Evolutionary conservation across 53 echinoderm and acorn worm species (phyloP), one percentile per base, ranked within the genome.

Genomic region (Echinarachnius parma): DNA sequence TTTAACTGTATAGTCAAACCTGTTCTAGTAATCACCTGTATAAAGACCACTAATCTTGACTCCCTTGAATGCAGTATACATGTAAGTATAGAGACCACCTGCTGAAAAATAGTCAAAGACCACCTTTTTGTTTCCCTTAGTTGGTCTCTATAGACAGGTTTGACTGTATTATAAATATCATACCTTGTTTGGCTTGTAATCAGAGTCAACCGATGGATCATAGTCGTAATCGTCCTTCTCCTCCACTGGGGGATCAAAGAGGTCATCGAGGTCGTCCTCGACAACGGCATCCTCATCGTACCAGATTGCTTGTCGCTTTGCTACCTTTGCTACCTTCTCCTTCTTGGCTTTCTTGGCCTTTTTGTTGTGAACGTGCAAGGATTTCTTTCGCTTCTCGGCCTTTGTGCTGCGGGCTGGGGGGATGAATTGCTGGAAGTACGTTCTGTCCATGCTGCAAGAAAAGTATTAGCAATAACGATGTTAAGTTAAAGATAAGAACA

Each of bases 141-240:
- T n/a, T n/a, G n/a, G n/a, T n/a, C n/a, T n/a, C n/a, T n/a, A n/a
- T n/a, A n/a, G n/a, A n/a, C n/a, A n/a, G n/a, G n/a, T n/a, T n/a
- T n/a, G n/a, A n/a, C n/a, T n/a, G n/a, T n/a, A n/a, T n/a, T n/a
- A n/a, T n/a, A n/a, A n/a, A n/a, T 49, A 49, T 19, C 50, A 13
- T 49, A 49, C 50, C 50, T 49, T 49, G 50, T 49, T 10, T 13
- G 50, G 15, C 52, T 20, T 11, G 42, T 9, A 39, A 39, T 39
- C 42, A 34, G 3, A 4, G 15, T 56, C 74, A 42, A 7, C 14
- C 21, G 74, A 37, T 28, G 74, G 74, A 57, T 72, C 55, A 28
- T 72, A 72, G 57, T 72, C 74, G 15, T 39, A 72, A 22, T 72
- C 74, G 11, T 56, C 53, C 37, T 55, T 55, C 45, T 72, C 74